phyloP scores from a whole-genome alignment of 2,888 invertebrate species.

The Germaria angustata region DNA sequence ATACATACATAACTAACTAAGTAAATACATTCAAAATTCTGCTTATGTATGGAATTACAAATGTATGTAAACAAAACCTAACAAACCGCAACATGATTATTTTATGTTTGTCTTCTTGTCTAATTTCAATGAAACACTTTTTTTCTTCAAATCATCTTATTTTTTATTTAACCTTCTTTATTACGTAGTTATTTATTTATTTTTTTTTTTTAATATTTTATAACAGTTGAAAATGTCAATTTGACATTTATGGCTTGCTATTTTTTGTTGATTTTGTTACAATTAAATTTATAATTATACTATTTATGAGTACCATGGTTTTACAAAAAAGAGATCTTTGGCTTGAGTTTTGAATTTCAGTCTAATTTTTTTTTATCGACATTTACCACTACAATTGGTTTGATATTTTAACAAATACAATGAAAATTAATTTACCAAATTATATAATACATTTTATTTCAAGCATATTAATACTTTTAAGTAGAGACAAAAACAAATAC shows the following conservation, averaged over 20 bases:
- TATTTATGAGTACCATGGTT: background rate
- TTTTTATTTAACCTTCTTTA: background rate
- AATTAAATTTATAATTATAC: too few relatives aligned
- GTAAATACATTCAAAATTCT: background rate
- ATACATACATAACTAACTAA: constrained; percentile 42
- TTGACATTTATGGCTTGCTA: constrained; percentile 42
- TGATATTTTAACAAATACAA: background rate
- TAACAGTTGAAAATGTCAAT: constrained; percentile 39
- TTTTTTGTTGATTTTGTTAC: background rate
- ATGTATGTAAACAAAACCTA: constrained; percentile 37
- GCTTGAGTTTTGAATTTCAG: background rate
- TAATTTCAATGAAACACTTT: constrained; percentile 12
- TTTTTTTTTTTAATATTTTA: constrained; percentile 15
- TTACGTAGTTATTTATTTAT: background rate
- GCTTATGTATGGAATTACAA: background rate
- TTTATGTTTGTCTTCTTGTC: constrained; percentile 32
- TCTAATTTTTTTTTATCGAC: background rate
- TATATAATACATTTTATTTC: constrained; percentile 49
- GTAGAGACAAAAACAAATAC: background rate
- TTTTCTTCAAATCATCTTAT: constrained; percentile 4
- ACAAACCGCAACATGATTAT: constrained; percentile 63
- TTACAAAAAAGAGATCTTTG: background rate
- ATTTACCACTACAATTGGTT: background rate
- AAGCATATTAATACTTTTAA: constrained; percentile 22
- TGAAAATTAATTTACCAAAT: constrained; percentile 25